phyloP scores from a whole-genome alignment of 2,888 invertebrate genomes.

The Cephus rjabovi region DNA sequence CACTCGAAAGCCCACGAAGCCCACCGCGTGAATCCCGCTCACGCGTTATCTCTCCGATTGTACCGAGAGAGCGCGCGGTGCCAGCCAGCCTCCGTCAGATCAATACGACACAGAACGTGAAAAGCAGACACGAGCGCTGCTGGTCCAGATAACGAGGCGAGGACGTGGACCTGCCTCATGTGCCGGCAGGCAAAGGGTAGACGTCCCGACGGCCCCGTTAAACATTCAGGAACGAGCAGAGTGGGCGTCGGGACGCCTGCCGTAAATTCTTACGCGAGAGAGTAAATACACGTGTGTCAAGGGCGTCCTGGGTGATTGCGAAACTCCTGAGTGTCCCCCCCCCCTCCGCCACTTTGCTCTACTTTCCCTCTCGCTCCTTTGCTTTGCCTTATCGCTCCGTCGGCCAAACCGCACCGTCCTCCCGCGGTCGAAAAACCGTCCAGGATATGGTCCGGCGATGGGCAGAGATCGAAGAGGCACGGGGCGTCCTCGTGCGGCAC shows the following conservation, averaged over 20 bases:
- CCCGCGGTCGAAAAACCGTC: neutral
- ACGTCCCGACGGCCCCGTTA: too few species aligned
- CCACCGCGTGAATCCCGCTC: slow-evolving; percentile 18
- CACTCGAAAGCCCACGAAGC: neutral
- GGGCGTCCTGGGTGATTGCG: too few species aligned
- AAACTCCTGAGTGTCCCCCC: too few species aligned
- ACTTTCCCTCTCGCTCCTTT: too few species aligned
- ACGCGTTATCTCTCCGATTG: slow-evolving; percentile 35
- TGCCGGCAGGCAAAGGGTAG: too few species aligned
- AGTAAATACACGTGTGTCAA: too few species aligned
- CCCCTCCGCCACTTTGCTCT: too few species aligned
- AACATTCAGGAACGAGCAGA: too few species aligned
- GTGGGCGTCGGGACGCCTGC: too few species aligned
- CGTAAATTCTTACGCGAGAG: too few species aligned
- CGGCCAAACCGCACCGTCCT: too few species aligned
- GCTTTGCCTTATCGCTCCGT: too few species aligned
- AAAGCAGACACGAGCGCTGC: slow-evolving; percentile 44
- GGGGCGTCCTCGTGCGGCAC: neutral
- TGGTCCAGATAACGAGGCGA: slow-evolving; percentile 49
- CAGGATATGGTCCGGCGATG: neutral
- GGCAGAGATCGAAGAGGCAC: neutral
- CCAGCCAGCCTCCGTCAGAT: slow-evolving; percentile 54
- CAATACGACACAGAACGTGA: slow-evolving; percentile 58
- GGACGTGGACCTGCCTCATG: neutral
- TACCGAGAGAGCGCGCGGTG: slow-evolving; percentile 30